Conservation (phyloP, 2,797 vertebrate genomes). For the Capromys pilorides region DNA sequence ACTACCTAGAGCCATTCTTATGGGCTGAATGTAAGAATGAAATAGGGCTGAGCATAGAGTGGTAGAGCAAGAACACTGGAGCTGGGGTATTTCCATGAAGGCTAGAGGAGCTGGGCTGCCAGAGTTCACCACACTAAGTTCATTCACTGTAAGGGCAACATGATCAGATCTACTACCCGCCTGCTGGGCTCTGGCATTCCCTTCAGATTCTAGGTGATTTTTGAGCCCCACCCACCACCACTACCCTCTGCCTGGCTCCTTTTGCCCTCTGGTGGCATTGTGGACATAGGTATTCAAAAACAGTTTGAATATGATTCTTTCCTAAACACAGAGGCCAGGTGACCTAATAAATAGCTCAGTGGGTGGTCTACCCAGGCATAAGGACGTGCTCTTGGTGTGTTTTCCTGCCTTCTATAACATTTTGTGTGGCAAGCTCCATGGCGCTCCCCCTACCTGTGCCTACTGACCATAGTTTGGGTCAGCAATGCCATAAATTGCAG, state of each 20-base stretch:
- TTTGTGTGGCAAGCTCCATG: background rate
- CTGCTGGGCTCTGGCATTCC: background rate
- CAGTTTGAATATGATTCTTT: background rate
- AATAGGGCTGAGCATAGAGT: background rate
- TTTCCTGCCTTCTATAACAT: background rate
- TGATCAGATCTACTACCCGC: background rate
- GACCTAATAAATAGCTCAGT: background rate
- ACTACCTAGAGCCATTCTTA: background rate
- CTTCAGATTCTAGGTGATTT: background rate
- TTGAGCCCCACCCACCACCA: background rate
- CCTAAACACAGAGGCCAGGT: background rate
- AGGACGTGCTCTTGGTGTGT: background rate
- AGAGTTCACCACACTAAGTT: background rate
- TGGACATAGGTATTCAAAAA: background rate
- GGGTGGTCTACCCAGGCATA: background rate
- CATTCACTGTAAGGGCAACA: background rate
- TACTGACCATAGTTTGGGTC: background rate
- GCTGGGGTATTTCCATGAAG: background rate
- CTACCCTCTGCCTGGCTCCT: background rate
- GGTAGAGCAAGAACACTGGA: background rate
- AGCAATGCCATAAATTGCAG: background rate
- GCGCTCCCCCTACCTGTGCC: background rate
- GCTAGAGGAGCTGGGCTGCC: background rate
- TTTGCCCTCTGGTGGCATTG: background rate
- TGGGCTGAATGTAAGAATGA: background rate